A percentile compares a stretch with the other conserved stretches of the same genome.
Conservation (phyloP, 1,140 invertebrate species). For the Sarcophaga bullata region DNA sequence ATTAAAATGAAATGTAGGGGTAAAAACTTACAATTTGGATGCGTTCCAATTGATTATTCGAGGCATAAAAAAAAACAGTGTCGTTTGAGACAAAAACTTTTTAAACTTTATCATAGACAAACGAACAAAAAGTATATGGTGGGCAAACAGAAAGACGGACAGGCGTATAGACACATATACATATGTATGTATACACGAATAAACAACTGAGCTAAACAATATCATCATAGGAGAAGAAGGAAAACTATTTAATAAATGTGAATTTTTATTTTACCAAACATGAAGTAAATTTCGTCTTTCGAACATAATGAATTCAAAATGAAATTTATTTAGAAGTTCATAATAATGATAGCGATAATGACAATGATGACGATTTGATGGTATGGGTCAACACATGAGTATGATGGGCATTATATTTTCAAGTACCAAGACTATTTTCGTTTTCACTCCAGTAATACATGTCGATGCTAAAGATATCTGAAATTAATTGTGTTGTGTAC, state of each 20-base stretch:
- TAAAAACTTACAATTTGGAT: constrained; percentile 25
- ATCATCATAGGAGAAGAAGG: not conserved
- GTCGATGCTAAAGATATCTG: too few species aligned
- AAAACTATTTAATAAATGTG: not conserved
- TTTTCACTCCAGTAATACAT: too few species aligned
- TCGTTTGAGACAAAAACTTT: not conserved
- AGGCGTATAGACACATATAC: not conserved
- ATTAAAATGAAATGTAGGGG: constrained; percentile 7
- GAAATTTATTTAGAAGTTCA: not conserved
- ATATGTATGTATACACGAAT: too few species aligned
- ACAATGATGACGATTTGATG: too few species aligned
- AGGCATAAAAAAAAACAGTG: not conserved
- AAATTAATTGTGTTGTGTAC: too few species aligned
- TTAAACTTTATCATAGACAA: constrained; percentile 13
- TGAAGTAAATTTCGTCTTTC: not conserved
- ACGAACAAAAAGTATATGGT: not conserved
- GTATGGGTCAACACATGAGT: not conserved
- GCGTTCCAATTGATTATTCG: constrained; percentile 33
- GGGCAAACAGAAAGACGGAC: not conserved
- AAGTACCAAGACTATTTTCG: too few species aligned
- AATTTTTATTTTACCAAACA: constrained; percentile 27
- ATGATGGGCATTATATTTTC: not conserved
- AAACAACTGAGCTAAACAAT: not conserved
- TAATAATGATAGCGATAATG: not conserved
- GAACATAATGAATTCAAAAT: not conserved